These are phyloP conservation scores for Microcebus jonahi DNA, from an alignment of 2,113 vertebrate species.

Conservation along the genomic window DNA sequence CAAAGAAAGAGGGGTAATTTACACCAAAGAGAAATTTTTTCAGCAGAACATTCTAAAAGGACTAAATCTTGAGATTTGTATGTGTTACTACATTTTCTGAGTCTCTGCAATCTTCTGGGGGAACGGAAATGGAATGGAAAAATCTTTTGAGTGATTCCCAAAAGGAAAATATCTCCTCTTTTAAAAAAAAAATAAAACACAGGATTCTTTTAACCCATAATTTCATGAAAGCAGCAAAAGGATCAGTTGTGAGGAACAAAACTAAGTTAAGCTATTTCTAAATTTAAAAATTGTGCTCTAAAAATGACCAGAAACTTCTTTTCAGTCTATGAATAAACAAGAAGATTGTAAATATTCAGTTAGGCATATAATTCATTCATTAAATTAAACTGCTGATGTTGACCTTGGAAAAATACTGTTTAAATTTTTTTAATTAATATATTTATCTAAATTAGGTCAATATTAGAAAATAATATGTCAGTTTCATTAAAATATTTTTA, in stretches of 20 bases:
- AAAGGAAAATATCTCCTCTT: conserved; percentile 28
- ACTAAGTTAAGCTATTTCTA: conserved; percentile 16
- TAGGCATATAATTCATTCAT: not conserved
- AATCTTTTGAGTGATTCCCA: conserved; percentile 48
- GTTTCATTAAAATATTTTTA: conserved; percentile 36
- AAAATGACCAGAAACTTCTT: conserved; percentile 31
- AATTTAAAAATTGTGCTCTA: conserved; percentile 38
- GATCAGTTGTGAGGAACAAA: not conserved
- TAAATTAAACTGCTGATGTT: conserved; percentile 21
- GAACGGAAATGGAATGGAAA: conserved; percentile 14
- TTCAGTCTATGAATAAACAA: conserved; percentile 1
- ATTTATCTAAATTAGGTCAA: conserved; percentile 7
- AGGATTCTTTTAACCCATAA: conserved; percentile 45
- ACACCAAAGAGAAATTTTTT: not conserved
- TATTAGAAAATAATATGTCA: conserved; percentile 3
- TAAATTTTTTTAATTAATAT: not conserved
- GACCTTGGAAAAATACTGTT: conserved; percentile 25
- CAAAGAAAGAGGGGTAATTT: not conserved
- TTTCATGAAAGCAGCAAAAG: conserved; percentile 37
- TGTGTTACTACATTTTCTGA: not conserved
- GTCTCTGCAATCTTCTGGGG: conserved; percentile 9
- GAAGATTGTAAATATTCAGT: not conserved
- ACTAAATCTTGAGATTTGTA: not conserved
- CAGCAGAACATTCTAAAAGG: not conserved
- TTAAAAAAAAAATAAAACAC: not conserved